Evolutionary conservation across 2,113 vertebrate genomes (phyloP).

Genomic region (Bubalus kerabau): DNA sequence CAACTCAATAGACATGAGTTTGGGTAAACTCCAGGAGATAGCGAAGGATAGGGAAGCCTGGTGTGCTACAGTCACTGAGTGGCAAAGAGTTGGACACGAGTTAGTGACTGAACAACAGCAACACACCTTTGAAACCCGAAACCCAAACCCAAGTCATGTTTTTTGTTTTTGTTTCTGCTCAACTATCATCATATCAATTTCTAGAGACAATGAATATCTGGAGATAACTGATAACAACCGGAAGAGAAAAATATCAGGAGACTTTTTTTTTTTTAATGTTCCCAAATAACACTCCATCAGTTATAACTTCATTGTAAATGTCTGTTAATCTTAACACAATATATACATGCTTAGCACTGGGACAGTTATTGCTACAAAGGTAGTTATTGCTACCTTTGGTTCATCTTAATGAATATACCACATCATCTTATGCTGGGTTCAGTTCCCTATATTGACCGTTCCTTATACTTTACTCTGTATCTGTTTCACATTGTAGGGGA

Average conservation of each 20-base stretch:
- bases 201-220: neutral
- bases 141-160: neutral
- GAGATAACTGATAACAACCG: neutral
- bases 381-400: neutral
- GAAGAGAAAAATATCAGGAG: neutral
- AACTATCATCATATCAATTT: neutral
- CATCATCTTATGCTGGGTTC: neutral
- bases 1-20: neutral
- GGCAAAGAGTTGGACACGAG: neutral
- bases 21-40: neutral
- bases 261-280: neutral
- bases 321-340: neutral
- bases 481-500: neutral
- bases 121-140: neutral
- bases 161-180: neutral
- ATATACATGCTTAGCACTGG: neutral
- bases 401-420: neutral
- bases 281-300: neutral
- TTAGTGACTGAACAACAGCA: neutral
- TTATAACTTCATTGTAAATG: neutral
- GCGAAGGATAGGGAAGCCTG: neutral
- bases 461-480: neutral
- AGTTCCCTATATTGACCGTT: neutral
- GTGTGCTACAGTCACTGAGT: neutral
- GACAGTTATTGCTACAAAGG: too few relatives aligned